Conservation (phyloP, 1,140 invertebrate species). For the Drosophila ficusphila region DNA sequence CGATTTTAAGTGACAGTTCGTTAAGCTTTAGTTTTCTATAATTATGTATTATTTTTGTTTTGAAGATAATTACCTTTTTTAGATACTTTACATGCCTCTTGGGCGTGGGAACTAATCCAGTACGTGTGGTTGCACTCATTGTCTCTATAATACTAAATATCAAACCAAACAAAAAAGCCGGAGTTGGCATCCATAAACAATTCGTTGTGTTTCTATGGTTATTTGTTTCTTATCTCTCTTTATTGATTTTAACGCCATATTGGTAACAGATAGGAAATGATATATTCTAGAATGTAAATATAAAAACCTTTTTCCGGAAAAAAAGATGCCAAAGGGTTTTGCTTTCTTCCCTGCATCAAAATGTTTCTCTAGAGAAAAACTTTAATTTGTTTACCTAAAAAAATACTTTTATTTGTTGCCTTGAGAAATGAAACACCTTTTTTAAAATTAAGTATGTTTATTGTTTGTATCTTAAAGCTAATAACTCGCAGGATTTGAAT, state of each 20-base stretch:
- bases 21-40: background rate
- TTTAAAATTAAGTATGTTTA: conserved; percentile 24
- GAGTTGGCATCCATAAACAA: conserved; percentile 24
- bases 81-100: conserved; percentile 61
- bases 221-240: background rate
- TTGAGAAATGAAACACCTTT: too few relatives aligned
- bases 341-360: too few relatives aligned
- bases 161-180: background rate
- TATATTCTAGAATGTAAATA: too few relatives aligned
- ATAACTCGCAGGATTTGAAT: conserved; percentile 20
- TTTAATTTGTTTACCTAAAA: too few relatives aligned
- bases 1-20: too few relatives aligned
- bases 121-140: conserved; percentile 77
- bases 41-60: background rate
- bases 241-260: conserved; percentile 14
- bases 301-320: too few relatives aligned
- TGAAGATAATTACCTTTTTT: conserved; percentile 55
- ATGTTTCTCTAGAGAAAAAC: too few relatives aligned
- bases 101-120: conserved; percentile 74
- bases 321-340: too few relatives aligned
- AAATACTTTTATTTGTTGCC: too few relatives aligned
- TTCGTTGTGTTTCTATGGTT: conserved; percentile 36
- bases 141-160: background rate
- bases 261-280: too few relatives aligned
- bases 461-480: conserved; percentile 37